Percentiles rank a stretch among this genome's conserved stretches.
Conservation (phyloP, 2,113 vertebrate species). For the Cyprinodon variegatus region DNA sequence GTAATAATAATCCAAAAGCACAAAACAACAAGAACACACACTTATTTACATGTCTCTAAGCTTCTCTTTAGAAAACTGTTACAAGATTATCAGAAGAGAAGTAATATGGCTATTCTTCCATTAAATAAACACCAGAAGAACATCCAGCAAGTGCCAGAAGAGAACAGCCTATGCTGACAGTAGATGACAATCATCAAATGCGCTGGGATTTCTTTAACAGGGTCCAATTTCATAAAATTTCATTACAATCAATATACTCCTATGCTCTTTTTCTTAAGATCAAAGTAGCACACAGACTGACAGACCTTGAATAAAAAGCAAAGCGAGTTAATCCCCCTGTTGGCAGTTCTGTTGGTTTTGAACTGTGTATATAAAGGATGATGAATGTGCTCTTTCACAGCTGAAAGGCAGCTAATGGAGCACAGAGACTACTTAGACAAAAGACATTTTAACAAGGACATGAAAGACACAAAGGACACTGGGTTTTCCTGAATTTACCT, state of each 20-base stretch:
- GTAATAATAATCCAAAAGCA: too few species aligned
- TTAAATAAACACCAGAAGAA: background rate
- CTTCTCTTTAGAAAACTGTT: background rate
- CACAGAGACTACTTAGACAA: slow-evolving; percentile 57
- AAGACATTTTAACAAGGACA: slow-evolving; percentile 61
- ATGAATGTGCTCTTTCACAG: slow-evolving; percentile 66
- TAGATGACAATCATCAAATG: background rate
- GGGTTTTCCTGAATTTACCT: slow-evolving; percentile 47
- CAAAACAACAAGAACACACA: background rate
- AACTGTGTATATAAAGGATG: slow-evolving; percentile 54
- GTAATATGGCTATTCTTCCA: background rate
- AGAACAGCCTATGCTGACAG: background rate
- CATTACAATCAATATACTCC: background rate
- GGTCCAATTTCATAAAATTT: background rate
- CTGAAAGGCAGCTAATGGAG: slow-evolving; percentile 68
- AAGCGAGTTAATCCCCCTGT: slow-evolving; percentile 36
- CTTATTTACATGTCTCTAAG: background rate
- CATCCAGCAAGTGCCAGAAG: background rate
- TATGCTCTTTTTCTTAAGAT: slow-evolving; percentile 2
- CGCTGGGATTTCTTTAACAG: background rate
- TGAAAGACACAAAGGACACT: slow-evolving; percentile 58
- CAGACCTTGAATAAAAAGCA: slow-evolving; percentile 18
- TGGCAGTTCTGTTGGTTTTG: slow-evolving; percentile 28
- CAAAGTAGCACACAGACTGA: slow-evolving; percentile 5
- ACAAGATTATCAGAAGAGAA: background rate